Conservation (phyloP, 2,113 vertebrate species). For the Stictonetta naevosa region DNA sequence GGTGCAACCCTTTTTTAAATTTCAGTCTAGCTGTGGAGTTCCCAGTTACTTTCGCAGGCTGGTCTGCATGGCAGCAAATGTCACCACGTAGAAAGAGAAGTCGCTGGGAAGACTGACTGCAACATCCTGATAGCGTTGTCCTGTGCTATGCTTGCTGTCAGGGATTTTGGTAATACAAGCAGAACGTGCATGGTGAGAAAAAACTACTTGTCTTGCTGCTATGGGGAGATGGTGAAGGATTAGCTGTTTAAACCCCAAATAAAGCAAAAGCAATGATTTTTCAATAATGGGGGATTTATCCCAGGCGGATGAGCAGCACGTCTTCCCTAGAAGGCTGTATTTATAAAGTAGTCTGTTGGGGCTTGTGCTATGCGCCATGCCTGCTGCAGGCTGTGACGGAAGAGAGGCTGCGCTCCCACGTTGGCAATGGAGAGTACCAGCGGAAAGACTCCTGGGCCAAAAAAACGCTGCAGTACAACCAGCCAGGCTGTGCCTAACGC, state of each 20-base stretch:
- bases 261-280: background rate
- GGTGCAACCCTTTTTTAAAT: background rate
- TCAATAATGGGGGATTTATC: background rate
- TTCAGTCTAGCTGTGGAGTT: background rate
- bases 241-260: background rate
- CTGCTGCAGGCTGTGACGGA: background rate
- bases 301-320: background rate
- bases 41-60: background rate
- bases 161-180: background rate
- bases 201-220: background rate
- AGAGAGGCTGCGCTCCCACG: accelerated
- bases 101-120: background rate
- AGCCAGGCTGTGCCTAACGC: background rate
- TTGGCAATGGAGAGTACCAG: background rate
- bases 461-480: accelerated
- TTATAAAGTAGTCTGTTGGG: background rate
- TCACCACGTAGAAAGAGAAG: background rate
- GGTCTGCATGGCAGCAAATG: background rate
- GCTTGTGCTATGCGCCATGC: accelerated
- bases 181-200: background rate
- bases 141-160: background rate
- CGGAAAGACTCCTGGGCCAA: background rate
- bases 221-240: background rate
- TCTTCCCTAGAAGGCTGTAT: background rate
- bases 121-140: accelerated